These are phyloP conservation scores for Verasper variegatus DNA, from an alignment of 2,113 vertebrate species.

Conservation along the genomic window DNA sequence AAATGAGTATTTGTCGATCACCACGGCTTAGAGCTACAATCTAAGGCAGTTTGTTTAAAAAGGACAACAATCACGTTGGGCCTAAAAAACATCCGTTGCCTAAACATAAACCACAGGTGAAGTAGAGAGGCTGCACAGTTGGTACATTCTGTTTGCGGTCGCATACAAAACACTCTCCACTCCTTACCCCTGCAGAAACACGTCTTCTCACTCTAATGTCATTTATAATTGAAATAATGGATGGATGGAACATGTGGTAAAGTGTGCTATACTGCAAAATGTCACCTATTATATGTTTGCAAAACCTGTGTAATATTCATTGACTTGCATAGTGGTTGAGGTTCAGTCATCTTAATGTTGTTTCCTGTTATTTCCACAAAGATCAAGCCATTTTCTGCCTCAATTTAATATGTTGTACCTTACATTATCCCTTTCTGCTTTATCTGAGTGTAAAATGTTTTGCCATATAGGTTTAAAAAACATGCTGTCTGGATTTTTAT, in stretches of 20 bases:
- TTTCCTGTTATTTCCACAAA: neutral
- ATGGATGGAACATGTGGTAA: neutral
- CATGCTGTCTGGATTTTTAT: no score
- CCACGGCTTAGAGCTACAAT: slow-evolving; percentile 35
- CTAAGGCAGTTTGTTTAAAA: slow-evolving; percentile 32
- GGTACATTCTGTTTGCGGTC: neutral
- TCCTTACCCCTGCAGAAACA: neutral
- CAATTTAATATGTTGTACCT: neutral
- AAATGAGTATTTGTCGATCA: slow-evolving; percentile 37
- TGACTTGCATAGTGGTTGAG: neutral
- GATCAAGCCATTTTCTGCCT: neutral
- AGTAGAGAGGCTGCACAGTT: slow-evolving; percentile 16
- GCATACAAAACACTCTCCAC: neutral
- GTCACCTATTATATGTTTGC: neutral
- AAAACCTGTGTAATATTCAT: neutral
- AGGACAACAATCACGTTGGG: no score
- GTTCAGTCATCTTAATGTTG: neutral
- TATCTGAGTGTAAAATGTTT: neutral
- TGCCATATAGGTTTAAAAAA: no score
- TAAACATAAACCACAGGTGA: slow-evolving; percentile 33
- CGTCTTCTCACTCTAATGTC: neutral
- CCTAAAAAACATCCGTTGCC: neutral
- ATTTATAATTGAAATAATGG: slow-evolving; percentile 1
- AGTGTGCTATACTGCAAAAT: neutral
- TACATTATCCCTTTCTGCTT: neutral